Percentiles rank a stretch among this genome's conserved stretches.
These are phyloP conservation scores for Chloropsis cyanopogon DNA, from an alignment of 2,113 vertebrate genomes.

Conservation along the genomic window DNA sequence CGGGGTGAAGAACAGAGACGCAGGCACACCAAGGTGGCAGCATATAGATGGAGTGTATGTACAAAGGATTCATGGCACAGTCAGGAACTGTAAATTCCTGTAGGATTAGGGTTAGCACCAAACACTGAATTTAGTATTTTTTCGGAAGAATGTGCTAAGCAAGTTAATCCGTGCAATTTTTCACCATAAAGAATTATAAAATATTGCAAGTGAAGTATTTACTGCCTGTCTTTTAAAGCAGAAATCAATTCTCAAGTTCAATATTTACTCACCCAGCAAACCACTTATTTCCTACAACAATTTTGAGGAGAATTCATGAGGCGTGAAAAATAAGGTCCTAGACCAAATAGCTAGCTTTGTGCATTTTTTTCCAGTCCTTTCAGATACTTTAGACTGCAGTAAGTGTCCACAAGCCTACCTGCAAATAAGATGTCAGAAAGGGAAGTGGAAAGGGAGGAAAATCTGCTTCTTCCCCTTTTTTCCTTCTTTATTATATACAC, in stretches of 20 bases:
- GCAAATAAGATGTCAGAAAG: background rate
- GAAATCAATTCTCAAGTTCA: background rate
- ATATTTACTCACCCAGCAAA: background rate
- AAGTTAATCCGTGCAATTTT: background rate
- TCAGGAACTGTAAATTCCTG: background rate
- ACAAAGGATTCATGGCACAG: background rate
- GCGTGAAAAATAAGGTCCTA: background rate
- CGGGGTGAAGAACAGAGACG: background rate
- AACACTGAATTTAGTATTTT: background rate
- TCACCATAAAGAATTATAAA: background rate
- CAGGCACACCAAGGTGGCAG: background rate
- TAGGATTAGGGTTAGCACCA: background rate
- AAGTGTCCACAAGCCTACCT: background rate
- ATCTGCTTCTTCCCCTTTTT: background rate
- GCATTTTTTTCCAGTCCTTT: background rate
- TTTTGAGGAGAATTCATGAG: background rate
- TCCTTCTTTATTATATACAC: background rate
- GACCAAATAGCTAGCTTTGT: background rate
- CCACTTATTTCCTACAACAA: background rate
- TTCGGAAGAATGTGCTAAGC: background rate
- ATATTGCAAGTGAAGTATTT: background rate
- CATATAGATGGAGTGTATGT: accelerated
- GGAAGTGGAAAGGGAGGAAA: background rate
- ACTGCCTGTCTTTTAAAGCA: background rate
- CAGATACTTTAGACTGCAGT: background rate